Evolutionary conservation across 2,888 invertebrate genomes (phyloP), one percentile per base, ranked within the genome.

Genomic region (Polia nebulosa): DNA sequence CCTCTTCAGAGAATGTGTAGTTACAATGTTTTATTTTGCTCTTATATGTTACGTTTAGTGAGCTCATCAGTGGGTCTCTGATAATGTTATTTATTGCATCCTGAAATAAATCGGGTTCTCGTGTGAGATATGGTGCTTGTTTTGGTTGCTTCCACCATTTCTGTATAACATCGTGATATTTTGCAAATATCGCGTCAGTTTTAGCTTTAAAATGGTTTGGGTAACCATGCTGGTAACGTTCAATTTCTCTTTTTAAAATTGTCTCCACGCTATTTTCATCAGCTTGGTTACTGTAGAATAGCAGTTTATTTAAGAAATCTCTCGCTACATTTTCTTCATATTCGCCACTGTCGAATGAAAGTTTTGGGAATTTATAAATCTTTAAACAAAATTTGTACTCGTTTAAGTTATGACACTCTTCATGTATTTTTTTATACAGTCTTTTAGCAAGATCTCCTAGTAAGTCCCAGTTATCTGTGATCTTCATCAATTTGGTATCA

Each of bases 121-220:
- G 49, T 29, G 49, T 51, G 11, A 51, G 49, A 51, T 51, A 51
- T 11, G 9, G n/a, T 29, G n/a, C 49, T n/a, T 27, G 49, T 29
- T 51, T 51, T 51, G 49, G 27, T n/a, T 9, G n/a, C 5, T 51
- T 29, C 49, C 27, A 51, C 27, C 27, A 49, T 27, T 49, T 79
- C 41, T 77, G 77, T 52, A 75, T 45, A 15, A 34, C 51, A 13
- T 80, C 60, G 29, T 82, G 81, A 9, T 68, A 67, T 41, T 61
- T 66, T 11, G 75, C 25, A 53, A 60, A 76, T 36, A 78, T 63
- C 0, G 49, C 27, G 11, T 51, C 49, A 29, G 49, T 51, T n/a
- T 51, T 27, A 17, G 9, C n/a, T n/a, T 29, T n/a, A 5, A 29
- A 29, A 51, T 51, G 8, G n/a, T 51, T 51, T 51, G 49, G 27